phyloP scores from a whole-genome alignment of 2,113 vertebrate species.

The Alaudala cheleensis region DNA sequence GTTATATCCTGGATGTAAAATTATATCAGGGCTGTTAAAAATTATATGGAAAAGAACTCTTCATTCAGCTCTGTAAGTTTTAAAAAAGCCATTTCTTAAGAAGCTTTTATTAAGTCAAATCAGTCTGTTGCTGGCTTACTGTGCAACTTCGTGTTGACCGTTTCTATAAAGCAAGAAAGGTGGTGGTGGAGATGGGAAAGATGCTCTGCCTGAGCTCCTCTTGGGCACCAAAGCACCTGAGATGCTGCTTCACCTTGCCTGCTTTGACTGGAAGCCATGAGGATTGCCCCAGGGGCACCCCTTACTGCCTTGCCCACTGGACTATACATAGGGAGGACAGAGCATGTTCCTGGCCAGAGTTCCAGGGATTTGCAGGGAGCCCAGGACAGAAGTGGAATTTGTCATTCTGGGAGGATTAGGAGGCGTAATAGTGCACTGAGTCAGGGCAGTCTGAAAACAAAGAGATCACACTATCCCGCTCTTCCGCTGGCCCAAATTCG shows the following conservation, averaged over 20 bases:
- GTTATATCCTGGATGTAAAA: constrained; percentile 40
- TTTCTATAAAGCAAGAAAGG: not conserved
- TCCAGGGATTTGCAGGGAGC: not conserved
- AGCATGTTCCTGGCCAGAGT: not conserved
- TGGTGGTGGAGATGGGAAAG: not conserved
- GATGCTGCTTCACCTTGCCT: not conserved
- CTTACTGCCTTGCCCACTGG: not conserved
- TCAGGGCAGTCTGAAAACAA: not conserved
- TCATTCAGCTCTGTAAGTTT: not conserved
- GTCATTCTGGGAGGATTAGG: not conserved
- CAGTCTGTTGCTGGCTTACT: not conserved
- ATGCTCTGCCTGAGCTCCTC: not conserved
- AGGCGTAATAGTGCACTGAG: not conserved
- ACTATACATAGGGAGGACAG: not conserved
- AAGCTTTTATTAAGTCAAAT: constrained; percentile 5
- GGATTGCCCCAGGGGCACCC: not conserved
- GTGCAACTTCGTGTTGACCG: rapidly evolving
- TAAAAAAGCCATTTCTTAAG: constrained; percentile 19
- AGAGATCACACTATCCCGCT: not conserved
- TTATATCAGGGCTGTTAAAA: constrained; percentile 32
- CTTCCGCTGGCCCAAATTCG: not conserved
- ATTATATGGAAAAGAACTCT: constrained; percentile 20
- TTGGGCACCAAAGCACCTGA: not conserved
- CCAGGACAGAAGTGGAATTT: not conserved
- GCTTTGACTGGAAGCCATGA: not conserved